These are phyloP conservation scores for Oryzias javanicus DNA, from an alignment of 2,113 vertebrate genomes.

Conservation along the genomic window DNA sequence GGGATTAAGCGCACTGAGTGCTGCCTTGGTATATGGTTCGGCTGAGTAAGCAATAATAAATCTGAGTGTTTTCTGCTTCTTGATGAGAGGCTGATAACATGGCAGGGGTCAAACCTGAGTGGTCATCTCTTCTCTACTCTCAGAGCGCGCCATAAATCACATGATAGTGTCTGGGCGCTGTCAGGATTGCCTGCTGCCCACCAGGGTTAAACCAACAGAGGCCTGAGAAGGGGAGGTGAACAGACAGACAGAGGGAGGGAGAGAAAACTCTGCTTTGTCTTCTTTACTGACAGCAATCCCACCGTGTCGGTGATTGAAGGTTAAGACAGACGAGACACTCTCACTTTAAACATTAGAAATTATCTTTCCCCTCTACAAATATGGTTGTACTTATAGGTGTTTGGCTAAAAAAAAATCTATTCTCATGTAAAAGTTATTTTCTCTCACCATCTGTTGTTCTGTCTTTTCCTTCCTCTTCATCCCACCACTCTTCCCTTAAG, in stretches of 20 bases:
- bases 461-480: slow-evolving; percentile 34
- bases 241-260: slow-evolving; percentile 62
- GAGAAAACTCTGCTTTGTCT: slow-evolving; percentile 66
- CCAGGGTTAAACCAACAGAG: slow-evolving; percentile 79
- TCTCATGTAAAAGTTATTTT: slow-evolving; percentile 38
- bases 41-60: slow-evolving; percentile 44
- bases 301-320: slow-evolving; percentile 32
- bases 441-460: slow-evolving; percentile 31
- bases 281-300: slow-evolving; percentile 57
- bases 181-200: slow-evolving; percentile 68
- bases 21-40: slow-evolving; percentile 4
- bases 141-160: slow-evolving; percentile 68
- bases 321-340: slow-evolving; percentile 27
- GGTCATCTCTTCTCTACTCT: slow-evolving; percentile 70
- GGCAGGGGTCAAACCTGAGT: slow-evolving; percentile 68
- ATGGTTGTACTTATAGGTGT: slow-evolving; percentile 4
- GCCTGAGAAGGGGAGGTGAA: slow-evolving; percentile 56
- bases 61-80: slow-evolving; percentile 56
- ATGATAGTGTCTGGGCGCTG: slow-evolving; percentile 66
- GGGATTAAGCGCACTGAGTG: slow-evolving; percentile 2
- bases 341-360: slow-evolving; percentile 13
- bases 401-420: not conserved
- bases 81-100: slow-evolving; percentile 69
- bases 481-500: slow-evolving; percentile 52
- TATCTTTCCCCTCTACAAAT: slow-evolving; percentile 8